A percentile compares a stretch with the other conserved stretches of the same genome.
phyloP scores from a whole-genome alignment of 2,888 invertebrate genomes.

The Drosophila kambysellisi region DNA sequence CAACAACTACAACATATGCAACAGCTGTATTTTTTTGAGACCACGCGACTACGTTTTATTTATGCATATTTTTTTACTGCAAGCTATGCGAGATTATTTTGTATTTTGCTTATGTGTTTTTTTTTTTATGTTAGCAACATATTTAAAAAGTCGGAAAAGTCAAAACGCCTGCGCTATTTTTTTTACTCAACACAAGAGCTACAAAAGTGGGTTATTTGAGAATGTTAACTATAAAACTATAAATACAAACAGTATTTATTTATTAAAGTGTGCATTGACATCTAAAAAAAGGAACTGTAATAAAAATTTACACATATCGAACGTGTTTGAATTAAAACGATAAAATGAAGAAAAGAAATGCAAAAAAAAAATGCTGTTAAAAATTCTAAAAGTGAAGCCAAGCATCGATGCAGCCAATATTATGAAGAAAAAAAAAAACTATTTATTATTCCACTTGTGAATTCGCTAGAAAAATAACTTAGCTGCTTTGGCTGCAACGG shows the following conservation, averaged over 20 bases:
- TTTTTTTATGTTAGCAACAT: slow-evolving; percentile 4
- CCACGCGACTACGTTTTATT: slow-evolving; percentile 70
- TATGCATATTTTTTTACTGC: slow-evolving; percentile 36
- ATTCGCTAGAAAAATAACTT: slow-evolving; percentile 52
- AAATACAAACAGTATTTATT: not conserved
- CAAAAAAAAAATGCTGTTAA: not conserved
- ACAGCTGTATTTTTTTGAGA: slow-evolving; percentile 53
- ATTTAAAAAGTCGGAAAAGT: slow-evolving; percentile 10
- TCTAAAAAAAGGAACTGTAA: not conserved
- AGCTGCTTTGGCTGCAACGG: slow-evolving; percentile 44
- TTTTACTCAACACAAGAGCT: slow-evolving; percentile 11
- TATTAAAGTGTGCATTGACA: not conserved
- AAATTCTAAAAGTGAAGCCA: slow-evolving; percentile 11
- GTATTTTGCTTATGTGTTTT: slow-evolving; percentile 18
- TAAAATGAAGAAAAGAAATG: not conserved
- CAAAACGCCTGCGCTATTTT: slow-evolving; percentile 53
- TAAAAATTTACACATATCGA: not conserved
- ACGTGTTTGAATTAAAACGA: not conserved
- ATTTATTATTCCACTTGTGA: slow-evolving; percentile 22
- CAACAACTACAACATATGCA: slow-evolving; percentile 48
- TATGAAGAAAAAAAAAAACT: not conserved
- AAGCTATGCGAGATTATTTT: slow-evolving; percentile 25
- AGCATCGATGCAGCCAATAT: not conserved
- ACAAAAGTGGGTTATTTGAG: slow-evolving; percentile 5
- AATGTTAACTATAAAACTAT: not conserved